phyloP scores from a whole-genome alignment of 2,888 invertebrate species.

The Acanthopleura granulata region DNA sequence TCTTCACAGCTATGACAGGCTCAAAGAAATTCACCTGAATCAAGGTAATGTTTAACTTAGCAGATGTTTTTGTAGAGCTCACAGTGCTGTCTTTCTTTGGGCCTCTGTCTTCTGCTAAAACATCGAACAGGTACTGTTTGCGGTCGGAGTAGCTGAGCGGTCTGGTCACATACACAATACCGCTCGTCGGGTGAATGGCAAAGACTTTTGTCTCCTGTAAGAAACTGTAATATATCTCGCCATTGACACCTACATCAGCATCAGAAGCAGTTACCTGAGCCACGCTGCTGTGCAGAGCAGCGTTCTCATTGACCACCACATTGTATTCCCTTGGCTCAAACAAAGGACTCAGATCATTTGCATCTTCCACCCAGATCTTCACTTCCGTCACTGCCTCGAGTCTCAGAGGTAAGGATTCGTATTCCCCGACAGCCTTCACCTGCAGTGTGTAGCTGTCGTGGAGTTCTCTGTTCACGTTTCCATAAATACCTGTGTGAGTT shows the following conservation, averaged over 20 bases:
- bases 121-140: conserved; percentile 80
- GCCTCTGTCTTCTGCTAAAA: conserved; percentile 90
- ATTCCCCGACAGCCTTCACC: conserved; percentile 77
- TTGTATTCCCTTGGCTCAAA: conserved; percentile 93
- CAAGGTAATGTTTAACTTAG: conserved; percentile 77
- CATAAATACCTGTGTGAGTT: conserved; percentile 87
- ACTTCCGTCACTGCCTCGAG: conserved; percentile 70
- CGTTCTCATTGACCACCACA: conserved; percentile 88
- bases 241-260: conserved; percentile 95
- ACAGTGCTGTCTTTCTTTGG: conserved; percentile 62
- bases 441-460: conserved; percentile 85
- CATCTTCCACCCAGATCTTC: conserved; percentile 69
- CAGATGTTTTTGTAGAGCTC: conserved; percentile 74
- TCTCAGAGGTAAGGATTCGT: conserved; percentile 71
- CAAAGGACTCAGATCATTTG: conserved; percentile 87
- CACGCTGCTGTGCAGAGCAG: conserved; percentile 85
- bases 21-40: conserved; percentile 85
- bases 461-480: conserved; percentile 93
- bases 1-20: conserved; percentile 86
- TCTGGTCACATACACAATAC: conserved; percentile 86
- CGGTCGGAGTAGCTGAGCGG: conserved; percentile 80
- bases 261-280: conserved; percentile 85
- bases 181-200: conserved; percentile 93
- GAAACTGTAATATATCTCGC: conserved; percentile 97
- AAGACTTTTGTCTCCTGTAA: conserved; percentile 80